Percentiles rank a stretch among this genome's conserved stretches.
Evolutionary conservation across 2,113 vertebrate genomes (phyloP).

Genomic region (Delphinapterus leucas): DNA sequence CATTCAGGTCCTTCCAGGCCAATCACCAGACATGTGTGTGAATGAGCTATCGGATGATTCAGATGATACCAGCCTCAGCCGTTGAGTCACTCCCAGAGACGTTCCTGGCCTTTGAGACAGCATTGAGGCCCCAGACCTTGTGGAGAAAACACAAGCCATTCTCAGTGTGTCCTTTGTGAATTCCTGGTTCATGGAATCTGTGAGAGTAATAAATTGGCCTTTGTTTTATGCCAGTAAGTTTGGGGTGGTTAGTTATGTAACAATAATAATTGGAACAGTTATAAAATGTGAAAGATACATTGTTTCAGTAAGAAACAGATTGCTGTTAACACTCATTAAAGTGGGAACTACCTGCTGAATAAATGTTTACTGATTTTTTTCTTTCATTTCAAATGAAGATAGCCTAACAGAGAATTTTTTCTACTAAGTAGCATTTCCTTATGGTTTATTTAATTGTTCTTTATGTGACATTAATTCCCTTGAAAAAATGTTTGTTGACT

Average conservation of each 20-base stretch:
- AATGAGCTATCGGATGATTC: neutral
- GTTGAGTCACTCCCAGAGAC: neutral
- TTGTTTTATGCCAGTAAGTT: conserved; percentile 1
- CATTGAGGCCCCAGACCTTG: neutral
- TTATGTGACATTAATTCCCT: neutral
- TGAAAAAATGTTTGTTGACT: conserved; percentile 2
- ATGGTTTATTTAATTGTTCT: neutral
- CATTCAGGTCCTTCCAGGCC: neutral
- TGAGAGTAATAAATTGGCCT: neutral
- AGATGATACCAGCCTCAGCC: neutral
- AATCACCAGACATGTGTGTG: neutral
- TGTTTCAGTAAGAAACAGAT: conserved; percentile 25
- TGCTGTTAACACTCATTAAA: conserved; percentile 6
- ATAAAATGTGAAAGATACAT: neutral
- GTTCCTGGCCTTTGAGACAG: neutral
- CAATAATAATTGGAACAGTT: conserved; percentile 8
- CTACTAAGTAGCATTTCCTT: neutral
- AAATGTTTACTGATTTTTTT: conserved; percentile 26
- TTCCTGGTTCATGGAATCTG: neutral
- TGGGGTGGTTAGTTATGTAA: neutral
- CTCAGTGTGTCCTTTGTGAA: neutral
- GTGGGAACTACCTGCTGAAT: neutral
- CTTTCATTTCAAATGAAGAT: neutral
- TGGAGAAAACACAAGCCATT: neutral
- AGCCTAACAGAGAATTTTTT: neutral